Evolutionary conservation across 1,140 invertebrate species (phyloP).

Genomic region (Phenacoccus solenopsis): DNA sequence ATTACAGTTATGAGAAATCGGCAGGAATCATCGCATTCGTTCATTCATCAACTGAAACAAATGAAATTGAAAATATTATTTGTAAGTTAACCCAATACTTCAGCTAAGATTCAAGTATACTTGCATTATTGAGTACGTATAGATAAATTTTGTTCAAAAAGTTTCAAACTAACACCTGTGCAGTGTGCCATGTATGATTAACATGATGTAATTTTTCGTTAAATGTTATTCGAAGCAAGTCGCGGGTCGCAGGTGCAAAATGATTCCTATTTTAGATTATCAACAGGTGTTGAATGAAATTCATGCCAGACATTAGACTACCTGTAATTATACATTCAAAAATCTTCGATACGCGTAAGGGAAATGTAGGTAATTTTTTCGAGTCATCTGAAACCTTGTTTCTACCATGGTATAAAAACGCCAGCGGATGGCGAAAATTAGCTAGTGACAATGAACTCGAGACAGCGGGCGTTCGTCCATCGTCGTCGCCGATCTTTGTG

Average conservation of each 20-base stretch:
- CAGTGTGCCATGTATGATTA: no score
- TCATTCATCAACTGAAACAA: neutral
- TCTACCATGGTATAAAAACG: neutral
- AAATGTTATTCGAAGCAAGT: no score
- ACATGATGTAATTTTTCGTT: no score
- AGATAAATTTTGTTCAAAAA: no score
- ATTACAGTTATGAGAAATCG: neutral
- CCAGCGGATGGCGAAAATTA: neutral
- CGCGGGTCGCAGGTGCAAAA: neutral
- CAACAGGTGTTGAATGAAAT: no score
- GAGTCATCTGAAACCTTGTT: neutral
- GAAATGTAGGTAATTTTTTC: neutral
- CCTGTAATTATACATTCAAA: no score
- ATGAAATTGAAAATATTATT: neutral
- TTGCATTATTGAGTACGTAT: no score
- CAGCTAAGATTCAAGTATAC: no score
- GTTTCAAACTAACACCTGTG: neutral
- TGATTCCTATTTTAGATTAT: no score
- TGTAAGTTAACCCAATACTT: no score
- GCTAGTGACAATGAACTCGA: slow-evolving; percentile 1
- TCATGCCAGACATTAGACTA: no score
- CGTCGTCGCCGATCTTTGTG: neutral
- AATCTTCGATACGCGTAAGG: neutral
- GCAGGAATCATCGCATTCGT: neutral
- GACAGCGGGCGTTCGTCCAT: neutral